A percentile compares a stretch with the other conserved stretches of the same genome.
Evolutionary conservation across 2,113 vertebrate genomes (phyloP).

Genomic region (Petromus typicus): DNA sequence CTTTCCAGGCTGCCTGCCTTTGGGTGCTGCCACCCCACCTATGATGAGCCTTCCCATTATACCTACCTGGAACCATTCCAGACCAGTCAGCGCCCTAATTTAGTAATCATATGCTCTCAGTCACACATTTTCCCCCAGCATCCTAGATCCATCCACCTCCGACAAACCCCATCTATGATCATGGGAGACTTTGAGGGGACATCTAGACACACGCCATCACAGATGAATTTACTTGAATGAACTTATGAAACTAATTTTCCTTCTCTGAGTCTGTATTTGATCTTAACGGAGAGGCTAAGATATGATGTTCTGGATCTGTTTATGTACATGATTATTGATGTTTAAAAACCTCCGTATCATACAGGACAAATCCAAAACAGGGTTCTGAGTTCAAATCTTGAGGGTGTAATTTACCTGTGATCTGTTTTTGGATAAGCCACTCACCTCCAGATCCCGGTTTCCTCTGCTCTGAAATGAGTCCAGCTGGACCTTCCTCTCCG

Average conservation of each 20-base stretch:
- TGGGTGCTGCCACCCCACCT: background rate
- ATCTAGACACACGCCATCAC: background rate
- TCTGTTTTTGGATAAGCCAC: background rate
- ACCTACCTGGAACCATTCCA: background rate
- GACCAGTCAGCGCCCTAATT: background rate
- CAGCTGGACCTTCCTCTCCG: background rate
- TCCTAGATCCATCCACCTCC: background rate
- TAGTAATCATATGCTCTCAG: background rate
- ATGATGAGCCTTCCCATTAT: background rate
- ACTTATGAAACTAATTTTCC: background rate
- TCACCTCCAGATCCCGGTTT: background rate
- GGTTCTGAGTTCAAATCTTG: background rate
- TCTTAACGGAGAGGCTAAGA: background rate
- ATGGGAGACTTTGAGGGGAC: background rate
- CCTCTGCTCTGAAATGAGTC: background rate
- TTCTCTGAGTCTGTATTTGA: background rate
- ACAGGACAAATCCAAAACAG: background rate
- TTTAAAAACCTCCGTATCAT: background rate
- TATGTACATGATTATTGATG: background rate
- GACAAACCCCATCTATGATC: background rate
- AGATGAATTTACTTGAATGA: background rate
- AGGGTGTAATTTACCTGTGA: background rate
- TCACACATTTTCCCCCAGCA: background rate
- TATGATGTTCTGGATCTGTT: background rate
- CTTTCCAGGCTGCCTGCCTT: background rate